Evolutionary conservation across 2,888 invertebrate genomes (phyloP).

Genomic region (Pollenia griseotomentosa): DNA sequence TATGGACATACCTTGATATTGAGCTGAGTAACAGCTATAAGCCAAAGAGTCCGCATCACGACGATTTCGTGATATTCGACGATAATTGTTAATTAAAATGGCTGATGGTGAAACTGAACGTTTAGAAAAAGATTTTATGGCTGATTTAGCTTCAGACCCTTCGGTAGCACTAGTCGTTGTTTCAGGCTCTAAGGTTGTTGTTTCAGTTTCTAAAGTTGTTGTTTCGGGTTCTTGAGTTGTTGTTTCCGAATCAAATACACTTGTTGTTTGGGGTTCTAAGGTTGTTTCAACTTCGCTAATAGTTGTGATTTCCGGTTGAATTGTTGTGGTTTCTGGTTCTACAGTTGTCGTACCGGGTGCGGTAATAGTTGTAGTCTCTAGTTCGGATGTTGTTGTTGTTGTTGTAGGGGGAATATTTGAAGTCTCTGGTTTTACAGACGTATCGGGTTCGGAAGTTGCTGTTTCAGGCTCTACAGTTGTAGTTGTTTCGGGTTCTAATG

Average conservation of each 20-base stretch:
- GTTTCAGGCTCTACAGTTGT: background rate
- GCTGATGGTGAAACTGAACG: slow-evolving; percentile 59
- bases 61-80: slow-evolving; percentile 65
- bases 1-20: slow-evolving; percentile 62
- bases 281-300: background rate
- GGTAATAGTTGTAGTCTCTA: too few species aligned
- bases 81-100: slow-evolving; percentile 77
- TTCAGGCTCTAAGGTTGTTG: background rate
- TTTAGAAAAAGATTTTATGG: background rate
- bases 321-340: background rate
- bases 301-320: background rate
- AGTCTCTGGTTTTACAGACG: background rate
- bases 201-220: background rate
- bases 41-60: slow-evolving; percentile 52
- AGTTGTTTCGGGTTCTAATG: background rate
- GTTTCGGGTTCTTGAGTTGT: background rate
- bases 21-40: slow-evolving; percentile 77
- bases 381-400: background rate
- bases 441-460: background rate
- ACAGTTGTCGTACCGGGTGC: background rate
- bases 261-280: background rate
- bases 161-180: slow-evolving; percentile 23
- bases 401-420: background rate
- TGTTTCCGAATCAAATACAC: background rate
- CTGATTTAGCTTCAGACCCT: background rate